phyloP scores from a whole-genome alignment of 2,113 vertebrate genomes.

The Nothobranchius kuhntae region DNA sequence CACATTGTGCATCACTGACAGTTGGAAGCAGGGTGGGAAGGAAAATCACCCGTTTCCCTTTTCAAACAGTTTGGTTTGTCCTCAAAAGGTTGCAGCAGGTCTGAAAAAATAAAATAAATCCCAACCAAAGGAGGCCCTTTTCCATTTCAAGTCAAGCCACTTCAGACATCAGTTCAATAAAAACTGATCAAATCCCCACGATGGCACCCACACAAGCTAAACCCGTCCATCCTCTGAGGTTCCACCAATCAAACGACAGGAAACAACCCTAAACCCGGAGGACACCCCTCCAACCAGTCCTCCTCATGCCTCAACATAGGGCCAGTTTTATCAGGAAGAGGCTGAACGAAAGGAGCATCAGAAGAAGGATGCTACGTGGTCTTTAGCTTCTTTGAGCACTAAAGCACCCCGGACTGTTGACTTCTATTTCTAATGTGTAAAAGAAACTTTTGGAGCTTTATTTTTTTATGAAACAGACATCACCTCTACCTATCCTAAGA shows the following conservation, averaged over 20 bases:
- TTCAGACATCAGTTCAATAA: too few relatives aligned
- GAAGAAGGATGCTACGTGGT: too few relatives aligned
- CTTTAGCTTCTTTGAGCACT: too few relatives aligned
- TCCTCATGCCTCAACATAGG: not conserved
- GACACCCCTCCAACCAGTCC: not conserved
- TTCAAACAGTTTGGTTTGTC: not conserved
- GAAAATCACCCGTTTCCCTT: slow-evolving; percentile 6
- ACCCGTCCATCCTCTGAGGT: not conserved
- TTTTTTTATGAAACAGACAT: not conserved
- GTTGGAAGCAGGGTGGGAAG: slow-evolving; percentile 6
- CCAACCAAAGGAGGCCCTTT: not conserved
- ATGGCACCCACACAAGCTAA: not conserved
- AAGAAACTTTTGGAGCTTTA: not conserved
- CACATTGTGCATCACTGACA: slow-evolving; percentile 17
- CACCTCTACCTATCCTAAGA: not conserved
- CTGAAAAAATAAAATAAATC: not conserved
- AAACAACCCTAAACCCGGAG: not conserved
- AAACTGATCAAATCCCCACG: not conserved
- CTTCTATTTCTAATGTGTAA: not conserved
- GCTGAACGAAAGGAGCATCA: not conserved
- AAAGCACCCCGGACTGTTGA: not conserved
- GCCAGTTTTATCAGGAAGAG: not conserved
- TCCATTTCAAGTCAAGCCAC: not conserved
- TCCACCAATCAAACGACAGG: not conserved
- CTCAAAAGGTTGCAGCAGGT: not conserved